phyloP scores from a whole-genome alignment of 2,113 vertebrate species.

The Burhinus oedicnemus region DNA sequence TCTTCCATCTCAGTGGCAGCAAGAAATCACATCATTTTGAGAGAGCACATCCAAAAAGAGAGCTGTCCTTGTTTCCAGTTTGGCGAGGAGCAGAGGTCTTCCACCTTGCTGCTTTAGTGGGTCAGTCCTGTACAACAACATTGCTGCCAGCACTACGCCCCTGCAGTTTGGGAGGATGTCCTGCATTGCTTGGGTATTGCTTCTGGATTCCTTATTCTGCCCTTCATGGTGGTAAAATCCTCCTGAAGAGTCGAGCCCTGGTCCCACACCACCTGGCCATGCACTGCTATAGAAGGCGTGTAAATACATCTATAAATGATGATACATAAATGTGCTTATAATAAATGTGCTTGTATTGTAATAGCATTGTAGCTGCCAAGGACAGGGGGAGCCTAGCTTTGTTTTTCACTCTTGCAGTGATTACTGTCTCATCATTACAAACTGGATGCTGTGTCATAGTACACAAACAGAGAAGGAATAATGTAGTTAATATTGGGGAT shows the following conservation, averaged over 20 bases:
- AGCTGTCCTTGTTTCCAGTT: neutral
- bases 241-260: neutral
- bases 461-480: neutral
- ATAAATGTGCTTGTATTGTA: neutral
- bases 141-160: neutral
- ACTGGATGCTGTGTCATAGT: neutral
- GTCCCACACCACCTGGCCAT: neutral
- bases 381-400: neutral
- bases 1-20: neutral
- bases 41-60: neutral
- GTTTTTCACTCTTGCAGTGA: neutral
- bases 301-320: neutral
- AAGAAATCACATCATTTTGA: neutral
- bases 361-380: neutral
- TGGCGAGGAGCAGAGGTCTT: neutral
- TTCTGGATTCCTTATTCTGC: neutral
- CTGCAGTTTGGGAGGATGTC: neutral
- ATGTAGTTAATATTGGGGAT: neutral
- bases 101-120: neutral
- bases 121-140: neutral
- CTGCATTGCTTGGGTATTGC: neutral
- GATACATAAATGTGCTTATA: neutral
- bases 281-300: neutral
- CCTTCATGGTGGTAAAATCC: neutral
- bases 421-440: neutral